Evolutionary conservation across 2,888 invertebrate species (phyloP), one percentile per base, ranked within the genome.

Genomic region (Leptinotarsa tumamoca): DNA sequence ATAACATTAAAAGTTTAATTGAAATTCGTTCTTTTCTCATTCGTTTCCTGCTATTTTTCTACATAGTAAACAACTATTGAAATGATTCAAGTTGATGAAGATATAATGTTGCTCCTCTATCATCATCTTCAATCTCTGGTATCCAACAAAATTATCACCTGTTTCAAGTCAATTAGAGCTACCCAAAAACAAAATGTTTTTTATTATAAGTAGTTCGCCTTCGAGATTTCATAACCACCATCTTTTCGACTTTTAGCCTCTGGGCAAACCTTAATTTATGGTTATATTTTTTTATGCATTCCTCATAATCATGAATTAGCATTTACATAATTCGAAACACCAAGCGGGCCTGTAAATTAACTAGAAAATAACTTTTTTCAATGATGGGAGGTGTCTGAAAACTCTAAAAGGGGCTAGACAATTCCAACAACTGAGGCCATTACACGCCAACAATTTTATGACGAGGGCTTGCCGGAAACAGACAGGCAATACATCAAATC

Each of bases 271-370:
- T 1, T 14, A 58, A 70, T 70, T 70, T 58, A 70, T 58, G 70
- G 58, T n/a, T 63, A n/a, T n/a, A 43, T 17, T 63, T 63, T 27
- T 43, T 63, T n/a, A 63, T 23, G 23, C 43, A 43, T 63, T 63
- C 33, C 43, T 63, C 33, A 52, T 33, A 56, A 69, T 69, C 33
- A 23, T 43, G 18, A 61, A 70, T 61, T 43, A 58, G 50, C 70
- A 70, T 70, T 70, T 43, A 70, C 56, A 70, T 58, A 70, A 58
- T 58, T 70, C 50, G 21, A 23, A 58, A 70, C 70, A 70, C 70
- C 43, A 70, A 17, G 58, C 58, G n/a, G 49, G 17, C n/a, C n/a
- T n/a, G n/a, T 33, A 70, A 70, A 70, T 58, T 18, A 70, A 58
- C 43, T 49, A 58, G 70, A 61, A 70, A 70, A 70, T 70, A 23